These are phyloP conservation scores for Cynopterus brachyotis DNA, from an alignment of 2,113 vertebrate species.

Conservation along the genomic window DNA sequence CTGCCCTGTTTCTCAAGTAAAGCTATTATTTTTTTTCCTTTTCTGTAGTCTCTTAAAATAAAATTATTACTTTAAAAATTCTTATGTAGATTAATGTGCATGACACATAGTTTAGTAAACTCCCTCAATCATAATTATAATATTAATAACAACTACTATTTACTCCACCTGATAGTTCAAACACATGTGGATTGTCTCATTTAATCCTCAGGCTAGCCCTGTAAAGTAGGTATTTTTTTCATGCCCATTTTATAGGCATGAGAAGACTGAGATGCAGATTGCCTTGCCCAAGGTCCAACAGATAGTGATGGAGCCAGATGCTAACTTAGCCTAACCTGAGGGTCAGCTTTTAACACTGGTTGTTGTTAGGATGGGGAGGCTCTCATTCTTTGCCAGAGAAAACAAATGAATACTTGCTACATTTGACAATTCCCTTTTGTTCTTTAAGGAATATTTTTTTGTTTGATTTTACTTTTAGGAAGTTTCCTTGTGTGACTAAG, in stretches of 20 bases:
- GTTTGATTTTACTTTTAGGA: background rate
- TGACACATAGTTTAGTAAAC: background rate
- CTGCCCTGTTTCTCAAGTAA: background rate
- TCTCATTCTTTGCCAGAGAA: background rate
- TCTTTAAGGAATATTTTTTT: conserved; percentile 27
- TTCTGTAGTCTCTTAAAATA: background rate
- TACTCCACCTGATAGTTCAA: background rate
- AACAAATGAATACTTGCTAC: background rate
- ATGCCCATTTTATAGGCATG: background rate
- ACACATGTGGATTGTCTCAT: background rate
- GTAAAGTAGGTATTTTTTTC: background rate
- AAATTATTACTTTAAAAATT: conserved; percentile 26
- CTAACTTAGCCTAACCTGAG: background rate
- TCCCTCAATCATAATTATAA: background rate
- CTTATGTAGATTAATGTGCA: background rate
- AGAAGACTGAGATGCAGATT: background rate
- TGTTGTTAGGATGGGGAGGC: background rate
- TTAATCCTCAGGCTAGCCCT: background rate
- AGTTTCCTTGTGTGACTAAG: conserved; percentile 7
- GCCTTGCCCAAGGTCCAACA: background rate
- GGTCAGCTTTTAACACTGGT: background rate
- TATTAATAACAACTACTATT: background rate
- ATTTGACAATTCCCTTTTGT: background rate
- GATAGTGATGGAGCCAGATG: background rate
- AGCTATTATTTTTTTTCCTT: background rate